Base-by-base conservation (phyloP, 2,888 invertebrate genomes). In the Ophraella communa region DNA sequence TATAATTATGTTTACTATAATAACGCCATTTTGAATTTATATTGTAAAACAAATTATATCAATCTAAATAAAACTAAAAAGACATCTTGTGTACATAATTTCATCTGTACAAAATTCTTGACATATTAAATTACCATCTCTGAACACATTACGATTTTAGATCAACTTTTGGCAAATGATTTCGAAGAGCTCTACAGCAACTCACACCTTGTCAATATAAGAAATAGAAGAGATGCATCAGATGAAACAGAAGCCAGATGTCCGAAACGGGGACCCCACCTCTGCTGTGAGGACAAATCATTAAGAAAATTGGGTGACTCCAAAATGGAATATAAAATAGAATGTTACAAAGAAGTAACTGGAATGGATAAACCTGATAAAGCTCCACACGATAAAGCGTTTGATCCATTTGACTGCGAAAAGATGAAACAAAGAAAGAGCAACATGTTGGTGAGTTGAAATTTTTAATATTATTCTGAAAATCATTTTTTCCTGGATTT, bases 361-460 rank as follows among this genome's bases (percentile, higher is more conserved):
- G 77, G 74, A 14, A 74, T 73, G 55, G 78, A 78, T 30, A 75
- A 75, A 56, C 65, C 47, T 0, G 68, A 68, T 35, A 71, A 64
- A 18, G 54, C 53, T 33, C 64, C 69, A 20, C 60, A 64, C 39
- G 64, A 60, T 49, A 67, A 65, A 30, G 35, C 59, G 10, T 69
- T 70, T 27, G 80, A 81, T 74, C 79, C 79, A 4, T 83, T 82
- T 74, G 79, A 75, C 60, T 82, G 82, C 63, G 80, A 81, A 45
- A 77, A 76, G 64, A 72, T 79, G 4, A 73, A 78, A 7, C 77
- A 79, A 67, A 75, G 73, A 53, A 76, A 75, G 51, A 79, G 74
- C 52, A 78, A 82, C 44, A 77, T 81, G 71, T 73, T 73, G 47
- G 82, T 82, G 73, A 76, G 78, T 17, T 3, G 18, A 2, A n/a